Percentiles rank a stretch among this genome's conserved stretches.
Conservation (phyloP, 2,113 vertebrate species). For the Atrichornis clamosus region DNA sequence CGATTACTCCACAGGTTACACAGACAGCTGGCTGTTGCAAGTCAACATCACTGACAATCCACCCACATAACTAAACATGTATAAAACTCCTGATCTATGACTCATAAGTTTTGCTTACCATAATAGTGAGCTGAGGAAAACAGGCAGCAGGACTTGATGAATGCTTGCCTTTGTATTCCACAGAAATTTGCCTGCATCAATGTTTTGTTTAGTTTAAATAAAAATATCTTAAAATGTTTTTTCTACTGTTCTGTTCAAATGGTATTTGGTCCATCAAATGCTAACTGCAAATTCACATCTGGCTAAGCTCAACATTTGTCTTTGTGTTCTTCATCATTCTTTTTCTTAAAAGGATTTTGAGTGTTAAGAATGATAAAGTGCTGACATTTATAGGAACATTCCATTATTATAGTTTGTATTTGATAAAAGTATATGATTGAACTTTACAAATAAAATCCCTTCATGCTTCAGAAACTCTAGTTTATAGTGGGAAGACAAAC, state of each 20-base stretch:
- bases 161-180: conserved; percentile 30
- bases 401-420: conserved; percentile 32
- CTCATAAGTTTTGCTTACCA: conserved; percentile 20
- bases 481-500: conserved; percentile 2
- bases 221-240: conserved; percentile 63
- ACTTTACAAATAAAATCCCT: conserved; percentile 50
- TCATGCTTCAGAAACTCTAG: neutral
- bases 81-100: conserved; percentile 18
- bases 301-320: conserved; percentile 50
- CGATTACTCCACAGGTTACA: neutral
- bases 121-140: conserved; percentile 32
- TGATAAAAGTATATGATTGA: conserved; percentile 50
- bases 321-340: conserved; percentile 15
- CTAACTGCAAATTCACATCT: conserved; percentile 48
- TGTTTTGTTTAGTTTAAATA: conserved; percentile 71
- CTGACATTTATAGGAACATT: conserved; percentile 54
- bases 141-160: conserved; percentile 28
- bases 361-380: conserved; percentile 9
- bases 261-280: conserved; percentile 49
- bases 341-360: conserved; percentile 33
- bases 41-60: conserved; percentile 29
- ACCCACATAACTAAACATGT: conserved; percentile 9
- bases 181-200: conserved; percentile 52
- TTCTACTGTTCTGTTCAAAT: conserved; percentile 54
- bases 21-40: neutral